Conservation (phyloP, 2,113 vertebrate species). For the Oplegnathus fasciatus region DNA sequence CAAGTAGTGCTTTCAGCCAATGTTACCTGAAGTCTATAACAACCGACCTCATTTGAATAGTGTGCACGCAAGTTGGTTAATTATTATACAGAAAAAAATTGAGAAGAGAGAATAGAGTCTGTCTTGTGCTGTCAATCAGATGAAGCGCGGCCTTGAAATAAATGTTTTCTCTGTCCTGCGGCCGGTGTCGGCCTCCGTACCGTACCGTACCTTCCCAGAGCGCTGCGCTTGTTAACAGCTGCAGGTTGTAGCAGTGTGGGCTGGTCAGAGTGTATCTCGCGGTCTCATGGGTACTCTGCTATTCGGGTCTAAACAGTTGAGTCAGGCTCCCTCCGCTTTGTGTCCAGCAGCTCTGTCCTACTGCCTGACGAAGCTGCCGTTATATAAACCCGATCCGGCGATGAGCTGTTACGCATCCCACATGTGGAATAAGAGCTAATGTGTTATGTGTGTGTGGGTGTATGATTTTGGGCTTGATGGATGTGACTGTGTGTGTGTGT, state of each 20-base stretch:
- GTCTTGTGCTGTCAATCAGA: slow-evolving; percentile 35
- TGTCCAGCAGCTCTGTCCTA: slow-evolving; percentile 65
- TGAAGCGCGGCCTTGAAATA: slow-evolving; percentile 35
- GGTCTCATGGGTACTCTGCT: slow-evolving; percentile 40
- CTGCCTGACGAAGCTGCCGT: slow-evolving; percentile 51
- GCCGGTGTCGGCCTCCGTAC: slow-evolving; percentile 43
- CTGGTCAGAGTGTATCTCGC: slow-evolving; percentile 44
- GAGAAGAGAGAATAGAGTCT: not conserved
- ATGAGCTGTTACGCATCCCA: slow-evolving; percentile 74
- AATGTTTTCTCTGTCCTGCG: slow-evolving; percentile 24
- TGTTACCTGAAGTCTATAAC: not conserved
- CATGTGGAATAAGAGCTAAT: slow-evolving; percentile 67
- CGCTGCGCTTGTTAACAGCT: slow-evolving; percentile 14
- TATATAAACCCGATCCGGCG: slow-evolving; percentile 64
- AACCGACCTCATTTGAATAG: not conserved
- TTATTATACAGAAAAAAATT: not conserved
- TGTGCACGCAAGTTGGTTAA: not conserved
- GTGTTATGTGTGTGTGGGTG: slow-evolving; percentile 53
- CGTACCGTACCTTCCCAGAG: slow-evolving; percentile 4
- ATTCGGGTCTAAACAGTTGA: slow-evolving; percentile 53
- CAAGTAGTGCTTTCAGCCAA: not conserved
- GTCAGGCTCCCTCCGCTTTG: slow-evolving; percentile 58
- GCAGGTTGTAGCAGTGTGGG: slow-evolving; percentile 57
- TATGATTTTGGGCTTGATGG: slow-evolving; percentile 59
- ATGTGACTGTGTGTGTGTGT: slow-evolving; percentile 37